Evolutionary conservation across 2,797 vertebrate genomes (phyloP).

Genomic region (Sciurus vulgaris): DNA sequence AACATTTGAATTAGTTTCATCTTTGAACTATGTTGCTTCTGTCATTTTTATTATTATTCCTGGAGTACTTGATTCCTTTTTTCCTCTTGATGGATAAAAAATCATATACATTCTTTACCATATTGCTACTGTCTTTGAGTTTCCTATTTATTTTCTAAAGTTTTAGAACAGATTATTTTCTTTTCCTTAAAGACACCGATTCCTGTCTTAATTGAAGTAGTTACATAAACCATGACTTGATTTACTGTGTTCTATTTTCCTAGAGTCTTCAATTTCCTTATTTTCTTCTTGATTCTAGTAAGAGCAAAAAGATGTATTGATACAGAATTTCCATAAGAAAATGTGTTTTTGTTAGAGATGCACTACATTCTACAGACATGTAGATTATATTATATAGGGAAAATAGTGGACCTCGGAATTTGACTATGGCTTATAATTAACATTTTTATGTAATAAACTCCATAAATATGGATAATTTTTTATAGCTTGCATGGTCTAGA

Average conservation of each 20-base stretch:
- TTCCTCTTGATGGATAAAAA: neutral
- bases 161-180: conserved; percentile 52
- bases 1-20: conserved; percentile 37
- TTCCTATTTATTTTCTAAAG: neutral
- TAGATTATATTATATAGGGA: neutral
- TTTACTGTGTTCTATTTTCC: neutral
- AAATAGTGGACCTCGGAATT: conserved; percentile 26
- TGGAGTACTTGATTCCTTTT: neutral
- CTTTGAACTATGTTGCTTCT: conserved; percentile 23
- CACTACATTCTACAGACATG: neutral
- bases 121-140: neutral
- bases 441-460: conserved; percentile 43
- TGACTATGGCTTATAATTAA: conserved; percentile 42
- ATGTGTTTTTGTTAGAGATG: conserved; percentile 54
- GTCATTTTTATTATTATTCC: conserved; percentile 33
- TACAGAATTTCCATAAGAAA: conserved; percentile 16
- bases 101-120: neutral
- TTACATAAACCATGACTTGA: neutral
- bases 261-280: conserved; percentile 28
- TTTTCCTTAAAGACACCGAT: conserved; percentile 39
- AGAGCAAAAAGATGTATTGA: neutral
- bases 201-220: conserved; percentile 19
- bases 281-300: conserved; percentile 33
- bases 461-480: neutral
- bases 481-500: neutral